phyloP scores from a whole-genome alignment of 2,888 invertebrate genomes.

The Drosophila pseudotalamancana region DNA sequence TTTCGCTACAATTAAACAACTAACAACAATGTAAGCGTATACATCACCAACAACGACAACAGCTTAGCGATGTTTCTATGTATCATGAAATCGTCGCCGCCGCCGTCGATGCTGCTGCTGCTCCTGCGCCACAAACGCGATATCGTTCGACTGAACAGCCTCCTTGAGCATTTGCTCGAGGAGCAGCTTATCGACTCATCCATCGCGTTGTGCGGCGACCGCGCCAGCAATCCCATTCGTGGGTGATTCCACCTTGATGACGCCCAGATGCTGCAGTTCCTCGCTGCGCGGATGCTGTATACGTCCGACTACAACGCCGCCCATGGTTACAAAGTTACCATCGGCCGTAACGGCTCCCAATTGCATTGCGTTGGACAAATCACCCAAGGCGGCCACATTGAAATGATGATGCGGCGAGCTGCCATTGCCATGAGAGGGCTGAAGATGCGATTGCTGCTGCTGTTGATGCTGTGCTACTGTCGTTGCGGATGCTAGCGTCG shows the following conservation, averaged over 20 bases:
- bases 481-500: conserved; percentile 65
- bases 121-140: conserved; percentile 22
- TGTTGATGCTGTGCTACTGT: conserved; percentile 60
- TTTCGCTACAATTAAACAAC: conserved; percentile 80
- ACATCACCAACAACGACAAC: conserved; percentile 52
- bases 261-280: conserved; percentile 77
- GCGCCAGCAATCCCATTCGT: conserved; percentile 54
- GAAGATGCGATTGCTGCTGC: conserved; percentile 57
- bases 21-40: conserved; percentile 80
- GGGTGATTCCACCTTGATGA: conserved; percentile 79
- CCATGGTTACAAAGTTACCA: conserved; percentile 82
- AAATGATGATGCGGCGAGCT: conserved; percentile 73
- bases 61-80: conserved; percentile 25
- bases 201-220: conserved; percentile 64
- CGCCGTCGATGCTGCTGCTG: conserved; percentile 26
- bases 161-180: conserved; percentile 80
- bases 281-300: conserved; percentile 70
- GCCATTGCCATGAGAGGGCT: conserved; percentile 47
- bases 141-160: conserved; percentile 42
- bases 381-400: conserved; percentile 76
- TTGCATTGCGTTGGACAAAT: conserved; percentile 78
- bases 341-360: conserved; percentile 80
- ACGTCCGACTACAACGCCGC: conserved; percentile 81
- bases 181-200: conserved; percentile 81
- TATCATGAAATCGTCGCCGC: conserved; percentile 21